A percentile compares a stretch with the other conserved stretches of the same genome.
These are phyloP conservation scores for Urocynchramus pylzowi DNA, from an alignment of 2,113 vertebrate species.

Conservation along the genomic window DNA sequence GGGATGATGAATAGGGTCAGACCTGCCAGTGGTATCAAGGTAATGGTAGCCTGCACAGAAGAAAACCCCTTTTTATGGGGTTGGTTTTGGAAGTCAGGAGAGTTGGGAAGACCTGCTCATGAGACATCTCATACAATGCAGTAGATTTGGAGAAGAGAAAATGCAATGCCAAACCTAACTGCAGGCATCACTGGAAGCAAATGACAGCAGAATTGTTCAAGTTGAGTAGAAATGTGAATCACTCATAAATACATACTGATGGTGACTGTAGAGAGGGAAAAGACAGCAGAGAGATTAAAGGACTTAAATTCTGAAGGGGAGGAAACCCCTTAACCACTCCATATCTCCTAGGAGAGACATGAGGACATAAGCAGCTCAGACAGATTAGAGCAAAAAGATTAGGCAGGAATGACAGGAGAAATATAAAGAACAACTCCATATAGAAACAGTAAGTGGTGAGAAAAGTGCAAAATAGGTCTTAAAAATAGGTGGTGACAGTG, in stretches of 20 bases:
- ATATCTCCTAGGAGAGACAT: not conserved
- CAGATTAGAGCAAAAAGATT: slow-evolving; percentile 16
- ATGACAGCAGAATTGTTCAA: not conserved
- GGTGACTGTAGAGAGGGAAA: not conserved
- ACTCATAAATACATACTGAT: not conserved
- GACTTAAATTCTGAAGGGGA: not conserved
- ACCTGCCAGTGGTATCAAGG: not conserved
- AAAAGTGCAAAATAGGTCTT: not conserved
- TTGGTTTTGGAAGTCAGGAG: not conserved
- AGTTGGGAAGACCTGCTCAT: not conserved
- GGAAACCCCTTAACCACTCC: not conserved
- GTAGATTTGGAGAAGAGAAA: not conserved
- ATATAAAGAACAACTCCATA: not conserved
- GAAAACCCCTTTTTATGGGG: not conserved
- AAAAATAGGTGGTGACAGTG: not conserved
- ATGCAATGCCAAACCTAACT: not conserved
- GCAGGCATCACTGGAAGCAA: not conserved
- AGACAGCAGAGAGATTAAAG: not conserved
- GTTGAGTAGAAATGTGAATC: not conserved
- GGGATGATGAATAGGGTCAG: not conserved
- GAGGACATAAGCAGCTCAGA: slow-evolving; percentile 1
- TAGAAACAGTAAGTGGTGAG: not conserved
- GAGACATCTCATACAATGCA: not conserved
- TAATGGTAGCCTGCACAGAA: not conserved
- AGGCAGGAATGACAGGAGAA: not conserved